Base-by-base conservation (phyloP, 1,140 invertebrate genomes). In the Probaryconus sp. region DNA sequence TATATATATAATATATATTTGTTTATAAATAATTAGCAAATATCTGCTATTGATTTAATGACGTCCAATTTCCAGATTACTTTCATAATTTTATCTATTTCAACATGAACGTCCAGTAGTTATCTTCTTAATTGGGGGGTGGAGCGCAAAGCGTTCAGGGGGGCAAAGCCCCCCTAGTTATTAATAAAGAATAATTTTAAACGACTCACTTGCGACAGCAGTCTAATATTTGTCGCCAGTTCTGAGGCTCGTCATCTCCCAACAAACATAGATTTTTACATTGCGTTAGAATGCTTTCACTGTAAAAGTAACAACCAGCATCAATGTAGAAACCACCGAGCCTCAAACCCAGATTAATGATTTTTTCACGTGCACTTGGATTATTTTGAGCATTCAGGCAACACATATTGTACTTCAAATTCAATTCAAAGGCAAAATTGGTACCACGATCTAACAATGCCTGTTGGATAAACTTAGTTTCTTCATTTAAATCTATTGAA, bases 301-400 rank as follows among this genome's bases (percentile, higher is more conserved):
- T 93, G 78, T 94, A 91, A 18, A 83, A 81, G 85, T 93, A 94
- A 93, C 94, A 96, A 0, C 94, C 94, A n/a, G 93, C 93, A 78
- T 97, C 95, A 78, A 92, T 93, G 0, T 96, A 89, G 88, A 97
- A 97, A 48, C 91, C 90, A 68, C 94, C 93, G 73, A 92, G 69
- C 77, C 87, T 84, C 28, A 92, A 74, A 24, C 91, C 91, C 24
- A 90, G 72, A 74, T 90, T 88, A 51, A 92, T 90, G 10, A 85
- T 63, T 33, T 79, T 81, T 28, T 83, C 79, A 3, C 79, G 61
- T 2, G 48, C 45, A 7, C 17, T 20, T 20, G 56, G 40, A 48
- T 81, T 79, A 24, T 80, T 68, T 28, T 53, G 65, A 11, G 64
- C 50, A 16, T 37, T 18, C 0, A 76, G 17, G 48, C 85, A 88